Evolutionary conservation across 2,888 invertebrate genomes (phyloP), one percentile per base, ranked within the genome.

Genomic region (Coleophora flavipennella): DNA sequence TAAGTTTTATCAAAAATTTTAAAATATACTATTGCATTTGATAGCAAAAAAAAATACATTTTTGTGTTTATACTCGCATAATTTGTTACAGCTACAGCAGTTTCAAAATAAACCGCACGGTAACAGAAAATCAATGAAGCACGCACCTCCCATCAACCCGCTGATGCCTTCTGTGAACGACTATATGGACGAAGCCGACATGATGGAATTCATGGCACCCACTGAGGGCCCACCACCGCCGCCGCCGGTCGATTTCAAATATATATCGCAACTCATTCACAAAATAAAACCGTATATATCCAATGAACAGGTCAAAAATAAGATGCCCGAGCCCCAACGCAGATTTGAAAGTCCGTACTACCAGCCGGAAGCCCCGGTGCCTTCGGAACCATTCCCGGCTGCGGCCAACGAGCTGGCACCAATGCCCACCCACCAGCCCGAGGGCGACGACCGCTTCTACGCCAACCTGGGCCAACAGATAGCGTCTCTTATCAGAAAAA

Each of bases 251-350:
- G 67, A 76, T 46, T 80, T 81, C 40, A 80, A 74, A 51, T 81
- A 81, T 48, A 55, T 83, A 41, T 62, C 77, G 25, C 65, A 83
- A 45, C 59, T 80, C 31, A 81, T 83, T 44, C 81, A 81, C 39
- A 67, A 57, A 56, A 53, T 58, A 9, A 58, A 73, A 43, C 42
- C 57, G n/a, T 69, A 63, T 41, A 57, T 61, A 31, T 54, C 54
- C 43, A 10, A n/a, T 26, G 38, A 32, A 7, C 2, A 26, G n/a
- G 9, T 13, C 4, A 36, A 38, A 8, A 32, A 38, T 13, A 26
- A 32, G 13, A 7, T n/a, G 32, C 26, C 11, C 8, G 11, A 12
- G 29, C 48, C 49, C 8, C 45, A 39, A 10, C 62, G 50, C 42
- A 45, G 48, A 53, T 50, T 46, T 50, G 53, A 49, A 42, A 51